Percentiles rank a stretch among this genome's conserved stretches.
Conservation (phyloP, 2,888 invertebrate species). For the Helleia helle region DNA sequence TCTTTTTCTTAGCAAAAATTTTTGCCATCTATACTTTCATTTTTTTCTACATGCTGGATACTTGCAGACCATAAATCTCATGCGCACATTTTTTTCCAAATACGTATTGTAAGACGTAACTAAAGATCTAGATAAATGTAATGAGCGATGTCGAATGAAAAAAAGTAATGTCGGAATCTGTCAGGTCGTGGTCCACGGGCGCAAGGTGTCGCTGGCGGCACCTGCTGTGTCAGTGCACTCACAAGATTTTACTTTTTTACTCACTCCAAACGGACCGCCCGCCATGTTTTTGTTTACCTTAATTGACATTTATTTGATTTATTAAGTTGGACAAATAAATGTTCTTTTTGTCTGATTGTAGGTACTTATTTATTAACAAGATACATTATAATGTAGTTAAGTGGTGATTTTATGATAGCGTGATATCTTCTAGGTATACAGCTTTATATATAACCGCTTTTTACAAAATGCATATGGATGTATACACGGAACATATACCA, state of each 20-base stretch:
- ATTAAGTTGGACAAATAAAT: not conserved
- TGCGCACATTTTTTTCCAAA: too few relatives aligned
- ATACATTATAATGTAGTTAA: too few relatives aligned
- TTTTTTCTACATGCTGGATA: too few relatives aligned
- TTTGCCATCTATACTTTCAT: too few relatives aligned
- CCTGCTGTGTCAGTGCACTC: slow-evolving; percentile 40
- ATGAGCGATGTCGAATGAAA: not conserved
- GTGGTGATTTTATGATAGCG: too few relatives aligned
- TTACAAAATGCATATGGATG: too few relatives aligned
- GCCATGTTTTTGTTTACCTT: not conserved
- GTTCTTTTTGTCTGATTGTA: not conserved
- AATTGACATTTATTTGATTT: slow-evolving; percentile 4
- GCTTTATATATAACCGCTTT: too few relatives aligned
- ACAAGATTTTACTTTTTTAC: slow-evolving; percentile 20
- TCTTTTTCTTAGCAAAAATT: too few relatives aligned
- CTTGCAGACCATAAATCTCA: too few relatives aligned
- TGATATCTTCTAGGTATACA: too few relatives aligned
- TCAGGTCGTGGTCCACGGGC: slow-evolving; percentile 20
- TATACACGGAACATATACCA: too few relatives aligned
- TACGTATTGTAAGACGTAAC: not conserved
- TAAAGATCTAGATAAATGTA: not conserved
- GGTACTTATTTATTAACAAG: too few relatives aligned
- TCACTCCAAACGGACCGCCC: not conserved
- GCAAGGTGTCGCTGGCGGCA: slow-evolving; percentile 33
- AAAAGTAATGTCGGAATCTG: slow-evolving; percentile 22